Evolutionary conservation across 2,888 invertebrate species (phyloP), one percentile per base, ranked within the genome.

Genomic region (Pristionchus maxplancki): DNA sequence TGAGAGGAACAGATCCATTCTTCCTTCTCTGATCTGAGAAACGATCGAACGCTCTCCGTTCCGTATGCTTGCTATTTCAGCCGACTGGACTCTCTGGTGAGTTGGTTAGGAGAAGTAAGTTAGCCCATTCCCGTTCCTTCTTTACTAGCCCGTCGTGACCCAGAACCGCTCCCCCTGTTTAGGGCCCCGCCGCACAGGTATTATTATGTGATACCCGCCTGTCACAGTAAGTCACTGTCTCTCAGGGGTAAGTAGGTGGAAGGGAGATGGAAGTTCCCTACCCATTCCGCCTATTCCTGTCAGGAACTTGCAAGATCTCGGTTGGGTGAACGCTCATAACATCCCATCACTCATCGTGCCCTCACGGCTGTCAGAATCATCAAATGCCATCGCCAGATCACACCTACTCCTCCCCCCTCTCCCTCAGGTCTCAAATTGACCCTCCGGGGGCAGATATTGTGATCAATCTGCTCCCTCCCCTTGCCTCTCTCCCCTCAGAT

Each of bases 201-300:
- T 78, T 78, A 78, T 78, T 78, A 78, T 78, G n/a, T 58, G n/a
- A 44, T 71, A 71, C 71, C 71, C 71, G 67, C 78, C 78, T 78
- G 78, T 78, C 78, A 78, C 24, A n/a, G 78, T 78, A 44, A 78
- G 44, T 78, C 44, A 78, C n/a, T 6, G 24, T 74, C 40, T 9
- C 31, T n/a, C n/a, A 48, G 40, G 78, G 78, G 44, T 40, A 44
- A 78, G 40, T 24, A 34, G 37, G 78, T 78, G 78, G 78, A 78
- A 78, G 40, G 67, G 20, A 13, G 15, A 67, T 34, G 31, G 13
- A 34, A 67, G 17, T 67, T 67, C 17, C 67, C 34, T 67, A 17
- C 31, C 15, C 31, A 11, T 67, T 13, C 31, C 34, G 31, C 8
- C 44, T 44, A 6, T 44, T 44, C 44, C 44, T 44, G 8, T 74